Base-by-base conservation (phyloP, 2,797 vertebrate species). In the Eleutherodactylus coqui region DNA sequence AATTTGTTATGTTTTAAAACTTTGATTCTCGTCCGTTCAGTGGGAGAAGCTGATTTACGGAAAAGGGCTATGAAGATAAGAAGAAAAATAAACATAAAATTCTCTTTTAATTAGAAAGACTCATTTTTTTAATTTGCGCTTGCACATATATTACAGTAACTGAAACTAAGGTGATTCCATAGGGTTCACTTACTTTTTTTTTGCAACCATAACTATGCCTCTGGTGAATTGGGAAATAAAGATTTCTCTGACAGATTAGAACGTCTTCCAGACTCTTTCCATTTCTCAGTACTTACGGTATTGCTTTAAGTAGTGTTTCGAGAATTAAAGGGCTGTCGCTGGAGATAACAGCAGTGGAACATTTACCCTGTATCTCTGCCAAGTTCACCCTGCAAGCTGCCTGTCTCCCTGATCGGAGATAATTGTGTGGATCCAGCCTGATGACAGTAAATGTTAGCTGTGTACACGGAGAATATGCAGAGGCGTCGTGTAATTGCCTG, bases 311-410 rank as follows among this genome's bases (percentile, higher is more conserved):
- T 64, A 17, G 60, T 21, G 10, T 70, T 75, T 38, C 10, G 36
- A 16, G 36, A 41, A 47, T 49, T 13, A 32, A 32, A 34, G 34
- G 9, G 32, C 51, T 24, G 13, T 32, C 36, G 8, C 49, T 13
- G 19, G 13, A 41, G 49, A 73, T 72, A 73, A 82, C 14, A 51
- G 5, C 34, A 51, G 24, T 29, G 21, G 51, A 55, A 55, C 41
- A 70, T 82, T 82, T 72, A 82, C 49, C 24, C 58, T 72, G 80
- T 55, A 43, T 51, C 36, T 24, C 67, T 27, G 67, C 80, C 80
- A 82, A 82, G 49, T 10, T 17, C 67, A 41, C 1, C 8, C 16
- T 45, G 16, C 64, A 16, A 11, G 47, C 34, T 73, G 36, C 41
- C 11, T 27, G 29, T 24, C 27, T 17, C 43, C 64, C 79, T 51